Evolutionary conservation across 2,797 vertebrate species (phyloP), one percentile per base, ranked within the genome.

Genomic region (Syngnathus rostellatus): DNA sequence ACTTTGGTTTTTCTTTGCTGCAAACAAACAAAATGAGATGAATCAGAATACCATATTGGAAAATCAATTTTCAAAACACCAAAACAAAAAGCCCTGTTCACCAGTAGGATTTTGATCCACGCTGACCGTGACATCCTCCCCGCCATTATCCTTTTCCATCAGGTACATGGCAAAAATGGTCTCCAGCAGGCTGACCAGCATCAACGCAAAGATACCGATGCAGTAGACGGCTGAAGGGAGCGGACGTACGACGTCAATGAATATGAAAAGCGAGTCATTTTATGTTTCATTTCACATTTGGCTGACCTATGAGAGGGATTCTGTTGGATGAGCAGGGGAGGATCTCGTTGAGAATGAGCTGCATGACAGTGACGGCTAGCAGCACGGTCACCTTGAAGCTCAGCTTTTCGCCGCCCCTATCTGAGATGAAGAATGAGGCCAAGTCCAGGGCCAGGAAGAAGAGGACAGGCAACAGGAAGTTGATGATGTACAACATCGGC

Each of bases 281-380:
- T 9, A 21, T 14, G 2, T 39, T 40, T 46, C 1, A 19, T 38
- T 9, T 61, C 58, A 8, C 17, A 31, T 14, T 5, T 5, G 19
- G 14, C 23, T 46, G 8, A 93, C 93, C 91, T 84, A 94, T 92
- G 6, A 92, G 46, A 2, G 93, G 93, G 16, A 90, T 84, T 23
- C 69, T 69, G 76, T 88, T 80, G 46, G 92, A 90, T 1, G 91
- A 88, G 0, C 89, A 77, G 0, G 93, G 93, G 45, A 94, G 82
- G 57, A 90, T 93, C 43, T 94, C 91, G 48, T 90, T 90, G 25
- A 94, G 90, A 19, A 93, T 89, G 64, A 93, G 86, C 23, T 91
- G 89, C 61, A 94, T 69, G 72, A 94, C 90, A 2, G 93, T 92
- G 61, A 88, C 82, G 12, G 91, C 89, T 0, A 94, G 85, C 69